These are phyloP conservation scores for Dreissena rostriformis DNA, from an alignment of 1,140 invertebrate species.

Conservation along the genomic window DNA sequence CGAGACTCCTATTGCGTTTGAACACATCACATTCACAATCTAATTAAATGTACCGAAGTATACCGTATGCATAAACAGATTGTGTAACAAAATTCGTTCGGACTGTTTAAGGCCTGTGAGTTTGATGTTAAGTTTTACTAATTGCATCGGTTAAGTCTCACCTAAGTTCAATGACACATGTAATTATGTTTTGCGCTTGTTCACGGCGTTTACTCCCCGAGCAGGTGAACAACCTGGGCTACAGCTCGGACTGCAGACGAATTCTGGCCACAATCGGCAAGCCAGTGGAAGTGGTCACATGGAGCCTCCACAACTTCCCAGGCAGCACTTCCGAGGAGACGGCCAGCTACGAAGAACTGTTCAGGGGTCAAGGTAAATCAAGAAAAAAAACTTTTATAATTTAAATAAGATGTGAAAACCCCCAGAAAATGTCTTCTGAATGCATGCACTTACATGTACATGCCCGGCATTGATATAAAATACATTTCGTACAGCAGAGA, in stretches of 20 bases:
- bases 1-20: no score
- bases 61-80: no score
- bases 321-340: not conserved
- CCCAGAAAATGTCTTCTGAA: not conserved
- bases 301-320: constrained; percentile 42
- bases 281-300: constrained; percentile 44
- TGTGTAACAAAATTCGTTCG: no score
- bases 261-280: constrained; percentile 44
- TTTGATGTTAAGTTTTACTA: no score
- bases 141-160: no score
- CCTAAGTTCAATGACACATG: no score
- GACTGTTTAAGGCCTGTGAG: no score
- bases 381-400: not conserved
- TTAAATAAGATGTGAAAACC: not conserved
- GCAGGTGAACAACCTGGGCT: constrained; percentile 40
- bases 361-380: constrained; percentile 16
- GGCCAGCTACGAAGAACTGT: constrained; percentile 21
- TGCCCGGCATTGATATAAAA: not conserved
- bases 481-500: not conserved
- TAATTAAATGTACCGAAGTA: no score
- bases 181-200: no score
- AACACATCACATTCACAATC: no score
- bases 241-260: constrained; percentile 11
- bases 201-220: not conserved
- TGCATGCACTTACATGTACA: no score